These are phyloP conservation scores for Chaunax sp. DNA, from an alignment of 2,797 vertebrate genomes.

Conservation along the genomic window DNA sequence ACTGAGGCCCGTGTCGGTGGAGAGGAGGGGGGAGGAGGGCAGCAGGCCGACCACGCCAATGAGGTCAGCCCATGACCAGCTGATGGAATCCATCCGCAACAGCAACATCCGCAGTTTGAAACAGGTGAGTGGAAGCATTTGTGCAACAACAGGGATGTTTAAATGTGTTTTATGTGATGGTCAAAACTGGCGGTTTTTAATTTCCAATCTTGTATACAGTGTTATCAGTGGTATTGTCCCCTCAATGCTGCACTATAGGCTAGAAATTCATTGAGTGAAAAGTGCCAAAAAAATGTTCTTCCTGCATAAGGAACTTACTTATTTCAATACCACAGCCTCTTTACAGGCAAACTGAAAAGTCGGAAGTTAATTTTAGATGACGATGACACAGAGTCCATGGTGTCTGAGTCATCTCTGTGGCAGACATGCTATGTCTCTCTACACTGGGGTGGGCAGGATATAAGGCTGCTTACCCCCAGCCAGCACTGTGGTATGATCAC, in stretches of 20 bases:
- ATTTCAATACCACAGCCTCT: not conserved
- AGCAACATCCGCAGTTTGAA: slow-evolving; percentile 87
- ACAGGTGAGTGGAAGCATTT: slow-evolving; percentile 81
- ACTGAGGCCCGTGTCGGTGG: slow-evolving; percentile 86
- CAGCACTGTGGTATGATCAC: slow-evolving; percentile 31
- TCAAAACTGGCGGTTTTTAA: not conserved
- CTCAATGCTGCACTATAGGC: not conserved
- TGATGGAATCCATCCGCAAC: slow-evolving; percentile 93
- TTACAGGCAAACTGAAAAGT: slow-evolving; percentile 21
- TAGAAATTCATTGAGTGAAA: not conserved
- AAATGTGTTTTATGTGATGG: not conserved
- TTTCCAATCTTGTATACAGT: not conserved
- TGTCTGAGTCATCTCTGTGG: slow-evolving; percentile 65
- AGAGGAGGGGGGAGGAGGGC: slow-evolving; percentile 86
- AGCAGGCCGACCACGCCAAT: slow-evolving; percentile 92
- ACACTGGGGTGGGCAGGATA: slow-evolving; percentile 24
- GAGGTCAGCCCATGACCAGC: slow-evolving; percentile 91
- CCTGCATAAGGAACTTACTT: slow-evolving; percentile 16
- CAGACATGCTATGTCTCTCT: slow-evolving; percentile 43
- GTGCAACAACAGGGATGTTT: not conserved
- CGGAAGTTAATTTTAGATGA: slow-evolving; percentile 56
- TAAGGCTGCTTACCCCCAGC: slow-evolving; percentile 36
- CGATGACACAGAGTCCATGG: slow-evolving; percentile 59
- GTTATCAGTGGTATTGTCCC: not conserved
- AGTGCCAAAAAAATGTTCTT: not conserved